A percentile compares a stretch with the other conserved stretches of the same genome.
Evolutionary conservation across 2,888 invertebrate genomes (phyloP).

Genomic region (Cheilosia impressa): DNA sequence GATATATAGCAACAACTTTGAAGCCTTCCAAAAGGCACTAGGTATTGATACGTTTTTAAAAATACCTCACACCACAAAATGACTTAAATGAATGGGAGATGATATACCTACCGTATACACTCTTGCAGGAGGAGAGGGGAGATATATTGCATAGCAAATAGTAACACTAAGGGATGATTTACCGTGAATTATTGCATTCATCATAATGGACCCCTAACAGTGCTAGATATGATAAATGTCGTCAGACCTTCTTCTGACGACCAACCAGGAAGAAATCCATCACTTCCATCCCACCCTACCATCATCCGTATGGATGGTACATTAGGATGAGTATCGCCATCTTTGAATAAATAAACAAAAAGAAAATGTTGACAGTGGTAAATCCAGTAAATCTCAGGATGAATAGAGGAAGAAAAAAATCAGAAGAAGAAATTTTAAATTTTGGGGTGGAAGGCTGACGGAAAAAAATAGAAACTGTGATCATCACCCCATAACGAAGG

Average conservation of each 20-base stretch:
- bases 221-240: constrained; percentile 64
- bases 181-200: constrained; percentile 69
- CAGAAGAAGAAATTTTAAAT: constrained; percentile 21
- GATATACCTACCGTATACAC: background rate
- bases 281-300: constrained; percentile 63
- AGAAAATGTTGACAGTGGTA: constrained; percentile 59
- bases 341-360: constrained; percentile 62
- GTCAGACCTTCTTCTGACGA: constrained; percentile 54
- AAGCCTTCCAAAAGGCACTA: constrained; percentile 28
- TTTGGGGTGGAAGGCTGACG: constrained; percentile 48
- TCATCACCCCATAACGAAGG: constrained; percentile 63
- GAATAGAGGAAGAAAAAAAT: constrained; percentile 26
- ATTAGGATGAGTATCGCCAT: constrained; percentile 61
- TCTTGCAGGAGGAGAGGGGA: constrained; percentile 24
- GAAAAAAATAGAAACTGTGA: constrained; percentile 24
- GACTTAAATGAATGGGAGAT: constrained; percentile 10
- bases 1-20: constrained; percentile 35
- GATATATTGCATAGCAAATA: constrained; percentile 49
- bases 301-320: constrained; percentile 18
- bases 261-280: constrained; percentile 75
- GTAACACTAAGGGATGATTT: constrained; percentile 63
- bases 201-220: constrained; percentile 72
- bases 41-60: constrained; percentile 9
- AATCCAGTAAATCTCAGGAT: constrained; percentile 66
- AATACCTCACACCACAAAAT: constrained; percentile 55